Percentiles rank a stretch among this genome's conserved stretches.
These are phyloP conservation scores for Neocloeon triangulifer DNA, from an alignment of 1,140 invertebrate genomes.

Conservation along the genomic window DNA sequence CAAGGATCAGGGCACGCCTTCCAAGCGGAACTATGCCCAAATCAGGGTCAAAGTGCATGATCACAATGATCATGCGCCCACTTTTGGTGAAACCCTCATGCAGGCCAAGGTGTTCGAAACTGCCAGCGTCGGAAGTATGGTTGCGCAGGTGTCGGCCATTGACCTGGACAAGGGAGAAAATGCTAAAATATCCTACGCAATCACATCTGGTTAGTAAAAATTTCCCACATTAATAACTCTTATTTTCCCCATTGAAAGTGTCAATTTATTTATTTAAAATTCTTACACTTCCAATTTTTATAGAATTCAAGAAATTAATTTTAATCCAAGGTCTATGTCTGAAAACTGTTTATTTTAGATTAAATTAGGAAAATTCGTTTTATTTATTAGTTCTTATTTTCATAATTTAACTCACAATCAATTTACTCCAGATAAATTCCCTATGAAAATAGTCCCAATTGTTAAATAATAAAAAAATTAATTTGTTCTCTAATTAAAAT, in stretches of 20 bases:
- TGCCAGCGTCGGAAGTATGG: slow-evolving; percentile 41
- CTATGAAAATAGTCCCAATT: too few species aligned
- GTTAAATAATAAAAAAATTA: too few species aligned
- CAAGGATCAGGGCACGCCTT: slow-evolving; percentile 66
- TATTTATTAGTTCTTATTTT: background rate
- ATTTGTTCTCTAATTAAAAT: too few species aligned
- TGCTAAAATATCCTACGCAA: slow-evolving; percentile 54
- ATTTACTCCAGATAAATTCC: too few species aligned
- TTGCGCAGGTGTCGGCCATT: slow-evolving; percentile 47
- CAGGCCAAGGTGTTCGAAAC: slow-evolving; percentile 56
- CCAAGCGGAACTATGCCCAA: slow-evolving; percentile 62
- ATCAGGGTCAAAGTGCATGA: slow-evolving; percentile 62
- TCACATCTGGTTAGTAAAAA: slow-evolving; percentile 34
- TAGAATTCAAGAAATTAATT: too few species aligned
- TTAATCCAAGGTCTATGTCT: too few species aligned
- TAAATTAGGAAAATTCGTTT: background rate
- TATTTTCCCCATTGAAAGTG: background rate
- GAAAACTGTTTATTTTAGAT: too few species aligned
- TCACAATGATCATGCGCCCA: slow-evolving; percentile 73
- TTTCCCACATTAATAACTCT: background rate
- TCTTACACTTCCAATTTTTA: too few species aligned
- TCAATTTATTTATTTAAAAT: too few species aligned
- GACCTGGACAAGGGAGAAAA: slow-evolving; percentile 66
- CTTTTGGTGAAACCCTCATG: slow-evolving; percentile 49
- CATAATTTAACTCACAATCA: too few species aligned